Evolutionary conservation across 2,888 invertebrate genomes (phyloP).

Genomic region (Cantharis lateralis): DNA sequence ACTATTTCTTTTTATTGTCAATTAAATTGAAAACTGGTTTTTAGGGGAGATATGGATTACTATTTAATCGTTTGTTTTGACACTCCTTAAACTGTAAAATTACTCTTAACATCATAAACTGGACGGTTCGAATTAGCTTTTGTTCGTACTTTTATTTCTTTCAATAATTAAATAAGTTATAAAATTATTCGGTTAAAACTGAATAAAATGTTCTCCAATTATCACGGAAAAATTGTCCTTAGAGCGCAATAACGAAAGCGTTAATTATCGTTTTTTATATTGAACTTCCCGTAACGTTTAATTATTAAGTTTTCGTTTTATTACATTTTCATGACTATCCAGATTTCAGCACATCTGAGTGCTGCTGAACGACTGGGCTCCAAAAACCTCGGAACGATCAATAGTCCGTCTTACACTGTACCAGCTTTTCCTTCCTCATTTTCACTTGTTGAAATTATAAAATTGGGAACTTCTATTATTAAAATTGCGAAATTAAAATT

Average conservation of each 20-base stretch:
- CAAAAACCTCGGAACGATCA: slow-evolving; percentile 20
- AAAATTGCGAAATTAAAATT: background rate
- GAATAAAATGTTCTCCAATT: background rate
- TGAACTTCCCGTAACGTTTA: background rate
- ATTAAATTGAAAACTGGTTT: slow-evolving; percentile 2
- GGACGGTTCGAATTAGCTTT: background rate
- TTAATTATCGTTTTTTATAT: background rate
- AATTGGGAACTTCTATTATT: background rate
- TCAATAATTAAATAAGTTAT: background rate
- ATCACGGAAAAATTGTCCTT: background rate
- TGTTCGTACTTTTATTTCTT: background rate
- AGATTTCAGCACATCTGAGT: slow-evolving; percentile 14
- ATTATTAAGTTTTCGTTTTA: slow-evolving; percentile 13
- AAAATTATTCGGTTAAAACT: background rate
- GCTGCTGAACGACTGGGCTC: slow-evolving; percentile 21
- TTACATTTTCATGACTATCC: slow-evolving; percentile 22
- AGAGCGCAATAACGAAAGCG: background rate
- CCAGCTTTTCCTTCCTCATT: background rate
- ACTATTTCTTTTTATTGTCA: slow-evolving; percentile 7
- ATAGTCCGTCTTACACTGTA: slow-evolving; percentile 21
- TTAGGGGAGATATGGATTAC: slow-evolving; percentile 4
- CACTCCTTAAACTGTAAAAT: background rate
- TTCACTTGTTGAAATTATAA: background rate
- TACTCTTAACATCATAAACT: background rate
- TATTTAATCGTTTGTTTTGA: slow-evolving; percentile 2